A percentile compares a stretch with the other conserved stretches of the same genome.
Conservation (phyloP, 2,888 invertebrate species). For the Adela reaumurella region DNA sequence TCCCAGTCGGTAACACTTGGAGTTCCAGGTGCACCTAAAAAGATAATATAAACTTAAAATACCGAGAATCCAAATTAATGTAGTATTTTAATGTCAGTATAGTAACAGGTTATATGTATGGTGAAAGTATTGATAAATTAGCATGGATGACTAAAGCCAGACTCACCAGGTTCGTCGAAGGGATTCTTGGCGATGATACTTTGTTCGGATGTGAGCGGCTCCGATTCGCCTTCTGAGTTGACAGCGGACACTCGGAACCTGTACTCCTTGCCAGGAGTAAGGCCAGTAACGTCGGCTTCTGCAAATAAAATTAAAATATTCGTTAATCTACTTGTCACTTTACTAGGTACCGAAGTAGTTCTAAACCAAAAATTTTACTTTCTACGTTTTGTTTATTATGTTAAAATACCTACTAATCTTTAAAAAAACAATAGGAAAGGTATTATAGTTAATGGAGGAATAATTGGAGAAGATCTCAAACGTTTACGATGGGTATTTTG, state of each 20-base stretch:
- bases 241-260: constrained; percentile 95
- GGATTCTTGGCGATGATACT: constrained; percentile 96
- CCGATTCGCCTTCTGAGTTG: constrained; percentile 93
- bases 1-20: constrained; percentile 92
- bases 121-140: neutral
- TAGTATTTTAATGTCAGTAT: neutral
- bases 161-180: constrained; percentile 83
- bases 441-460: no score
- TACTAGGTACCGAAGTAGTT: no score
- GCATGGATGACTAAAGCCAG: neutral
- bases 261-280: constrained; percentile 90
- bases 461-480: no score
- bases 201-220: constrained; percentile 82
- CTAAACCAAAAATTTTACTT: no score
- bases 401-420: no score
- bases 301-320: no score
- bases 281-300: constrained; percentile 76
- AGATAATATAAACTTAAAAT: neutral
- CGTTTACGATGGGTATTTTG: no score
- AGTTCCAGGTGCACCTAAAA: constrained; percentile 69
- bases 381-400: no score
- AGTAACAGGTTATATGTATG: neutral
- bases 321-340: no score
- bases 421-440: no score
- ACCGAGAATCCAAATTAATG: neutral